Conservation (phyloP, 2,797 vertebrate species). For the Kryptopterus vitreolus region DNA sequence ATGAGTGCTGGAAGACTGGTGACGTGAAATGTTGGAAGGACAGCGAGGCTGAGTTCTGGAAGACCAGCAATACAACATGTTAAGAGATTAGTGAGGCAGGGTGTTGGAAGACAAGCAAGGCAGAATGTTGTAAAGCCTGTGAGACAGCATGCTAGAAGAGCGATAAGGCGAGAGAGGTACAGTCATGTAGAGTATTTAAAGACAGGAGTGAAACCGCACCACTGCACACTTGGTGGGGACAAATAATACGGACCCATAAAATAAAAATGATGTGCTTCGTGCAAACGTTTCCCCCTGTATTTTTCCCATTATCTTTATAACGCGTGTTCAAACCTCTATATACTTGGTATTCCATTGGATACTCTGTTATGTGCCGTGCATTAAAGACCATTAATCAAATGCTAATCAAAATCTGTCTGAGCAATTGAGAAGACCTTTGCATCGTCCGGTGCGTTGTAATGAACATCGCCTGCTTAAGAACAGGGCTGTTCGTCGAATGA, state of each 20-base stretch:
- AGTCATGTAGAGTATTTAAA: background rate
- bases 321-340: background rate
- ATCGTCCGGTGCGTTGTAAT: slow-evolving; percentile 28
- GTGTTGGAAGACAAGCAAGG: background rate
- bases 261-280: background rate
- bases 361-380: background rate
- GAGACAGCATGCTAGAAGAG: too few relatives aligned
- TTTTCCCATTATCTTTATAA: background rate
- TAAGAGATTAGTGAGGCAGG: background rate
- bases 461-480: slow-evolving; percentile 3
- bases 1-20: background rate
- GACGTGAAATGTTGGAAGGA: background rate
- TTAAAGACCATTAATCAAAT: slow-evolving; percentile 21
- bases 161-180: background rate
- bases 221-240: background rate
- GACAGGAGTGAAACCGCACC: background rate
- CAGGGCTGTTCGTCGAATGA: slow-evolving; percentile 7
- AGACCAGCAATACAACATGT: too few relatives aligned
- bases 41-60: background rate
- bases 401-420: slow-evolving; percentile 32
- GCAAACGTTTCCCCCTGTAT: background rate
- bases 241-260: background rate
- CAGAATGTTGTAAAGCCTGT: background rate
- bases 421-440: slow-evolving; percentile 25
- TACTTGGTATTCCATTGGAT: background rate